Conservation (phyloP, 2,888 invertebrate species). For the Harmothoe impar region DNA sequence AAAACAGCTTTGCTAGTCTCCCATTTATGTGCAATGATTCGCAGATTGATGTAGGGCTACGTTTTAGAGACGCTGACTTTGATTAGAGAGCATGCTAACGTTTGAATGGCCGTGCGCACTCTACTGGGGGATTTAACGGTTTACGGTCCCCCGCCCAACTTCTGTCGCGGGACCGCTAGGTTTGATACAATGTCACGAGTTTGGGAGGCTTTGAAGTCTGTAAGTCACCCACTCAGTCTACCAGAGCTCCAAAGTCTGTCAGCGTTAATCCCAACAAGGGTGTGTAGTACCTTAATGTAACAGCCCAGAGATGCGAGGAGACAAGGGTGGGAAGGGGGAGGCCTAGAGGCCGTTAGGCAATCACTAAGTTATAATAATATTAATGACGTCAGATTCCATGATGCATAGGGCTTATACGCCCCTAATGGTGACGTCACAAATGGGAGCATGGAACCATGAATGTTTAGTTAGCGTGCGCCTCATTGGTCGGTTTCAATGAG, state of each 20-base stretch:
- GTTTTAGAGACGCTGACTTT: background rate
- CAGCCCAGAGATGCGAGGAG: background rate
- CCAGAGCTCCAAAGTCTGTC: slow-evolving; percentile 5
- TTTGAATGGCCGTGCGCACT: background rate
- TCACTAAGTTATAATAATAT: background rate
- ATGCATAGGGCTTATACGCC: background rate
- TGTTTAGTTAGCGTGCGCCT: background rate
- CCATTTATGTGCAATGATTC: background rate
- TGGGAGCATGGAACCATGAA: background rate
- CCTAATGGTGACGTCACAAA: background rate
- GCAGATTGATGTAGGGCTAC: background rate
- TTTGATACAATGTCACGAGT: background rate
- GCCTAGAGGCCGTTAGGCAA: background rate
- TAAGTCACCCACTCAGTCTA: background rate
- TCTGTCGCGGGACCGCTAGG: background rate
- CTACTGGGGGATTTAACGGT: background rate
- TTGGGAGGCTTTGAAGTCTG: background rate
- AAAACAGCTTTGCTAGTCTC: too few relatives aligned
- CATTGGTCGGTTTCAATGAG: background rate
- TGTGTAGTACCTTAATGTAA: background rate
- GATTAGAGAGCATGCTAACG: background rate
- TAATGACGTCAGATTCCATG: background rate
- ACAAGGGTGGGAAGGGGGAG: background rate
- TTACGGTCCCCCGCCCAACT: background rate
- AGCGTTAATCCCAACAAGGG: background rate